Conservation (phyloP, 2,797 vertebrate genomes). For the Fistularia tabacaria region DNA sequence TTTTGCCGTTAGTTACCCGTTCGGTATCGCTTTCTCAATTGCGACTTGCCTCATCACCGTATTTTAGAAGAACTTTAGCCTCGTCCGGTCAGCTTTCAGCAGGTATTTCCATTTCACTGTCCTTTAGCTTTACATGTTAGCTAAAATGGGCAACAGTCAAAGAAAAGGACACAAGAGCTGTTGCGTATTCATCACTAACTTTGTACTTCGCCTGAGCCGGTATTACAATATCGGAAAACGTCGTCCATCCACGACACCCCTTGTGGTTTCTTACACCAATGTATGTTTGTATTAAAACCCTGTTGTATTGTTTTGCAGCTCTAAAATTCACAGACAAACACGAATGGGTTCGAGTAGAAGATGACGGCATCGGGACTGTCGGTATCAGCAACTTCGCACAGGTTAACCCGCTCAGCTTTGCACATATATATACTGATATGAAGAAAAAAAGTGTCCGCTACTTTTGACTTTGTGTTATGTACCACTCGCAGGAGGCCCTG, state of each 20-base stretch:
- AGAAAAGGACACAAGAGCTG: constrained; percentile 25
- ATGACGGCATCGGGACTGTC: constrained; percentile 84
- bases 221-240: neutral
- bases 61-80: constrained; percentile 55
- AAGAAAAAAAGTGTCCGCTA: neutral
- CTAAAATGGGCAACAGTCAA: constrained; percentile 9
- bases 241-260: no score
- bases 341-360: constrained; percentile 91
- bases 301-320: constrained; percentile 58
- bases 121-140: constrained; percentile 20
- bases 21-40: constrained; percentile 22
- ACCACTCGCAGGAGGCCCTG: constrained; percentile 82
- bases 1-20: constrained; percentile 51
- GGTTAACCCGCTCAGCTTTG: constrained; percentile 57
- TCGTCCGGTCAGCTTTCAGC: constrained; percentile 54
- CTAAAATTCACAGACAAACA: constrained; percentile 97
- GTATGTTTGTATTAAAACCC: neutral
- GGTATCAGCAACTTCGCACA: constrained; percentile 98
- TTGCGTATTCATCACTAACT: neutral
- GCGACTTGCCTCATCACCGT: constrained; percentile 30
- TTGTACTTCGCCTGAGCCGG: neutral
- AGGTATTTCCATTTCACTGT: constrained; percentile 52
- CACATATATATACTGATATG: fast-evolving
- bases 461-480: constrained; percentile 15
- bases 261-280: neutral